Evolutionary conservation across 2,888 invertebrate species (phyloP), one percentile per base, ranked within the genome.

Genomic region (Hemistola chrysoprasaria): DNA sequence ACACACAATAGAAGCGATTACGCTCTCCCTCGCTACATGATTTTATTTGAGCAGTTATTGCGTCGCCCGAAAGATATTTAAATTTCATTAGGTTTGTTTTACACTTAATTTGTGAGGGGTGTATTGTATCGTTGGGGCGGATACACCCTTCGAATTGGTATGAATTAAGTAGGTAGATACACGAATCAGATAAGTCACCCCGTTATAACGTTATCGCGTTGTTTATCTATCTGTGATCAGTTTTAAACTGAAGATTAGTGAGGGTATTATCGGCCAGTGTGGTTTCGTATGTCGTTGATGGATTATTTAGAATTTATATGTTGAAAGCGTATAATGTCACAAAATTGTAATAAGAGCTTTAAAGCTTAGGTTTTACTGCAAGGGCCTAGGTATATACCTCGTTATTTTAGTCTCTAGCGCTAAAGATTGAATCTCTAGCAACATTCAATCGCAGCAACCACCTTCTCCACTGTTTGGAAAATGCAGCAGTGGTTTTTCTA

Each of bases 1-100:
- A 78, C 78, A 82, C 70, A 87, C 84, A 85, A 85, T 84, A 68
- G 79, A 78, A 76, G 73, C 84, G 82, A 85, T 87, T 86, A 70
- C 65, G 77, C 69, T 79, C 81, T 79, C 86, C 85, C 85, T 69
- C 71, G 78, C 79, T 76, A 79, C 78, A 84, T 83, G 84, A 86
- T 85, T 88, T 85, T 86, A 87, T 88, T 87, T 84, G 86, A 84
- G 76, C 82, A 80, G 83, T 85, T 87, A 88, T 86, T 84, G 78
- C 79, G 79, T 77, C 75, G n/a, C n/a, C n/a, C n/a, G 76, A 78
- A 80, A 86, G 85, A 87, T 87, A 87, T 88, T 87, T 87, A 87
- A 87, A 88, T 88, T 87, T 85, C 86, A 87, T 88, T 88, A 85
- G 88, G 87, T 87, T 88, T 88, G 87, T 88, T 88, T 88, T 88